These are phyloP conservation scores for Crossaster papposus DNA, from an alignment of 53 echinoderm and acorn worm genomes.

Conservation along the genomic window DNA sequence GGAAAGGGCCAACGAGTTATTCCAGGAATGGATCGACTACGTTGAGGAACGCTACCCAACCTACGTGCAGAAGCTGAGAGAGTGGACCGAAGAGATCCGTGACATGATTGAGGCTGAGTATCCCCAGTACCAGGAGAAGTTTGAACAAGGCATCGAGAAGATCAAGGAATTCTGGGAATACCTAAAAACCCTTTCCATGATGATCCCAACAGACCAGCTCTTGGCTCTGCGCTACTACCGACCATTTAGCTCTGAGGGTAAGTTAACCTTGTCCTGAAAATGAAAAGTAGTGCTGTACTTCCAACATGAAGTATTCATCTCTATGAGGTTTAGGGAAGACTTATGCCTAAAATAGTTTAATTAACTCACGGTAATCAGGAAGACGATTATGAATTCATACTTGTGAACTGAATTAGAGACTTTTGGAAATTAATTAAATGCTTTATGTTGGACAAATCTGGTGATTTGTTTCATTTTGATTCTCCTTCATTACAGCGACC, in stretches of 20 bases:
- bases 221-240: conserved; percentile 55
- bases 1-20: conserved; percentile 20
- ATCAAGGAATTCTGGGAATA: conserved; percentile 65
- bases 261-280: background rate
- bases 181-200: conserved; percentile 30
- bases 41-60: conserved; percentile 40
- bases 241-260: conserved; percentile 47
- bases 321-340: no score
- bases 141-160: conserved; percentile 67
- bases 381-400: background rate
- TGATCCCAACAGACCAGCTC: conserved; percentile 42
- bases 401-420: background rate
- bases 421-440: background rate
- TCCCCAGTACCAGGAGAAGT: conserved; percentile 45
- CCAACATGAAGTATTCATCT: background rate
- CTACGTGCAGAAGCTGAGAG: conserved; percentile 35
- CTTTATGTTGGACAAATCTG: background rate
- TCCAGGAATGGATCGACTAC: conserved; percentile 26
- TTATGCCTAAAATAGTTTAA: background rate
- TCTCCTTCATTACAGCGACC: conserved; percentile 58
- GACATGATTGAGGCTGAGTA: conserved; percentile 61
- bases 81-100: conserved; percentile 22
- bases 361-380: background rate
- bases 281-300: background rate
- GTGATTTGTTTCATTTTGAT: background rate